Base-by-base conservation (phyloP, 2,113 vertebrate genomes). In the Percina caprodes region DNA sequence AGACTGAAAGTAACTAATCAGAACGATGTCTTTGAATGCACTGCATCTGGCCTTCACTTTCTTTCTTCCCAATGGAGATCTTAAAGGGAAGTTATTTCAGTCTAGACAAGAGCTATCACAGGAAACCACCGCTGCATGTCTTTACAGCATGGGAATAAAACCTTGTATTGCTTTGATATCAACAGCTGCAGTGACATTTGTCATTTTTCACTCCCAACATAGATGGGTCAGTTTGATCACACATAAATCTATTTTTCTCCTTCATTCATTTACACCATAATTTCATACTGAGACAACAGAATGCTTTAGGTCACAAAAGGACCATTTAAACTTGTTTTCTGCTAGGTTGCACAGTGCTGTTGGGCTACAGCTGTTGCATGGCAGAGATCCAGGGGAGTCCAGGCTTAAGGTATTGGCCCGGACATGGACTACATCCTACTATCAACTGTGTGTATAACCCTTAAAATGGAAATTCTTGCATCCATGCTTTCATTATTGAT, bases 351-450 rank as follows among this genome's bases (percentile, higher is more conserved):
- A 45, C 16, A 58, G 48, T 11, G 2, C 72, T 69, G 68, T 11
- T 24, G 60, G 69, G 60, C 56, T 30, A 74, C 82, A 85, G 80
- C 83, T 87, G 87, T 65, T 75, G 45, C 51, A 13, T 84, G 82
- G 86, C 82, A 66, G 62, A 49, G 10, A 11, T 83, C 82, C 90
- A 88, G 45, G 35, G 16, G 65, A 76, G 74, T 83, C 49, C 69
- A 69, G 69, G 61, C 66, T 77, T 42, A 83, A 84, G 77, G 52
- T 82, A 77, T 75, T 69, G 56, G 75, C 73, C 13, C 13, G 39
- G 76, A 88, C 35, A 54, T 12, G 48, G 65, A 71, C 67, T 54
- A 70, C 66, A 80, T 75, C 58, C 63, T 74, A 23, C 26, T 67
- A 61, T 74, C 48, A 63, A 14, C 69, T 19, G 6, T 6, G 56